Evolutionary conservation across 1,140 invertebrate genomes (phyloP), one percentile per base, ranked within the genome.

Genomic region (Elymnias hypermnestra): DNA sequence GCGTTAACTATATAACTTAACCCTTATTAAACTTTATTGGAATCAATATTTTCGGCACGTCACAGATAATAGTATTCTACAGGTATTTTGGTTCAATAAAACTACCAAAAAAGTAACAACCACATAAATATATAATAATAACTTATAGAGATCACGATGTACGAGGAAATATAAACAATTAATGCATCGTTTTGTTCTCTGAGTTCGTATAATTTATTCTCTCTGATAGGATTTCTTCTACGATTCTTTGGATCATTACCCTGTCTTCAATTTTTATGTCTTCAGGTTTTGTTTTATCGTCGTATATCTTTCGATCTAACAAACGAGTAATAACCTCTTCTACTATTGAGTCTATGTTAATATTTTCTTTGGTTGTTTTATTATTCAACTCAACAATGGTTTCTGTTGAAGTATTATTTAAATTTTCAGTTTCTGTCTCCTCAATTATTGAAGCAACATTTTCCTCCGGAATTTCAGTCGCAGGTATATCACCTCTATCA

Each of bases 291-390:
- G 71, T 77, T 50, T 79, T 77, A 49, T 78, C 83, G 25, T 74
- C 76, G 43, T 86, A 85, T 44, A 78, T 69, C 72, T 86, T 85
- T 58, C 71, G 77, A 47, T 86, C 82, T 44, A 85, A 70, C 25
- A 87, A 58, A 57, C 83, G 79, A 35, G 49, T 57, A 23, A 87
- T 77, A 4, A 87, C 86, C 41, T 87, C 86, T 57, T 87, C 86
- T 2, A 87, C 82, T 37, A 87, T 86, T n/a, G 67, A 63, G 41
- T 87, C 72, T 36, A 86, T 63, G 41, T 79, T 83, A 53, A 76
- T 67, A 53, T 86, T 73, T 28, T 63, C 52, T 40, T 57, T 71
- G 15, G 43, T 48, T 36, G 21, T 38, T 6, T 14, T 28, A 36
- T 39, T 25, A 36, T 37, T 25, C 28, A 28, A 15, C 0, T 52